phyloP scores from a whole-genome alignment of 2,113 vertebrate species.

The Dascyllus trimaculatus region DNA sequence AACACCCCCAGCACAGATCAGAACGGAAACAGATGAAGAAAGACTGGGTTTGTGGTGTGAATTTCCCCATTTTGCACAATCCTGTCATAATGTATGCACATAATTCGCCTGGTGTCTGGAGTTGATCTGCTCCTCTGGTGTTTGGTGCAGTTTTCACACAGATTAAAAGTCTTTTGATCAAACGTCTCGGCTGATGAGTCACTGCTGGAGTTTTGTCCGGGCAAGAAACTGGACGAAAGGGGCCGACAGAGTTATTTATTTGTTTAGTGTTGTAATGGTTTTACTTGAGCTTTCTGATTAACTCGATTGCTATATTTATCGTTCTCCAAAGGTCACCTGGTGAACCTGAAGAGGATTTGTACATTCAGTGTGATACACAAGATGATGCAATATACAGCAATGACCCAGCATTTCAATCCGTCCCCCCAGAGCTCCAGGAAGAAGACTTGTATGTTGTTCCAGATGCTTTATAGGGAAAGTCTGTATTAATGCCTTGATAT shows the following conservation, averaged over 20 bases:
- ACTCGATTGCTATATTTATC: not conserved
- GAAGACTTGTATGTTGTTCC: slow-evolving; percentile 80
- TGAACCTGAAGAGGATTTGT: slow-evolving; percentile 65
- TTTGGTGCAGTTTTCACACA: not conserved
- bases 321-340: slow-evolving; percentile 34
- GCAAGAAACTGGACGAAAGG: slow-evolving; percentile 17
- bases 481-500: not conserved
- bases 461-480: slow-evolving; percentile 44
- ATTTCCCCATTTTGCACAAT: slow-evolving; percentile 65
- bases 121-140: not conserved
- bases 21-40: slow-evolving; percentile 52
- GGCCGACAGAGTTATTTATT: slow-evolving; percentile 18
- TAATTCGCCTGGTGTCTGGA: not conserved
- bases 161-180: not conserved
- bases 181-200: slow-evolving; percentile 24
- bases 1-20: not conserved
- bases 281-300: slow-evolving; percentile 11
- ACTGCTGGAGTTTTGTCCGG: slow-evolving; percentile 9
- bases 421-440: slow-evolving; percentile 26
- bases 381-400: slow-evolving; percentile 83
- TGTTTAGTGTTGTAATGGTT: slow-evolving; percentile 7
- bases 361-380: slow-evolving; percentile 73
- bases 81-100: not conserved
- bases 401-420: slow-evolving; percentile 59
- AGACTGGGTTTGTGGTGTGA: not conserved